Evolutionary conservation across 2,888 invertebrate species (phyloP).

Genomic region (Pomacea canaliculata): DNA sequence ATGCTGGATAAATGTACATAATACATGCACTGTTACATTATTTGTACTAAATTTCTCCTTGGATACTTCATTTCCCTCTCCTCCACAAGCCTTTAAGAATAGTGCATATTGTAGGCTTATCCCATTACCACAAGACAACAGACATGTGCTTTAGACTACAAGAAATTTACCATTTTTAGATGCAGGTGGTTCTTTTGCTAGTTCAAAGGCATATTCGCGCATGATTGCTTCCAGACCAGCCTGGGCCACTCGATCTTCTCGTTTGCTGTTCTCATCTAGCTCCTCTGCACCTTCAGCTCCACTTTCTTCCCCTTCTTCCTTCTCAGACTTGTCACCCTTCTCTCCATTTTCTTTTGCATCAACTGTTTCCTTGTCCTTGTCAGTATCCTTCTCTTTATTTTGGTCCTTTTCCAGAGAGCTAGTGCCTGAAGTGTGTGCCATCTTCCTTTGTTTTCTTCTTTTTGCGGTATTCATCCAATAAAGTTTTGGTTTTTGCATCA

Average conservation of each 20-base stretch:
- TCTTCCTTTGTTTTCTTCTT: constrained; percentile 52
- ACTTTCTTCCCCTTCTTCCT: constrained; percentile 48
- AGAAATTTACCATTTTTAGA: constrained; percentile 40
- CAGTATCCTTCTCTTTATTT: constrained; percentile 48
- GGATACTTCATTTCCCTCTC: too few species aligned
- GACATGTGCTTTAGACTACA: too few species aligned
- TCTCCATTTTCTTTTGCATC: constrained; percentile 42
- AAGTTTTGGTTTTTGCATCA: constrained; percentile 95
- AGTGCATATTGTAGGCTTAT: too few species aligned
- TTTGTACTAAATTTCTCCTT: too few species aligned
- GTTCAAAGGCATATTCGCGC: constrained; percentile 78
- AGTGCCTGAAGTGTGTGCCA: constrained; percentile 30
- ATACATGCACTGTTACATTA: too few species aligned
- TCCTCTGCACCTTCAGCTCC: constrained; percentile 52
- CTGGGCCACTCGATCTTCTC: constrained; percentile 81
- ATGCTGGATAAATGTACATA: too few species aligned
- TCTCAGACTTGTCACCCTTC: constrained; percentile 44
- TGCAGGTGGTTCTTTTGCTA: constrained; percentile 49
- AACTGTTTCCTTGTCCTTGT: constrained; percentile 44
- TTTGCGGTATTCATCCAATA: constrained; percentile 85
- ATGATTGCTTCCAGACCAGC: constrained; percentile 85
- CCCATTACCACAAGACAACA: too few species aligned
- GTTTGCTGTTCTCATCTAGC: constrained; percentile 74
- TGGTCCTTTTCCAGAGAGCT: constrained; percentile 36
- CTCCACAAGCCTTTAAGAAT: too few species aligned